These are phyloP conservation scores for Brachynemurus nebulosus DNA, from an alignment of 2,888 invertebrate genomes.

Conservation along the genomic window DNA sequence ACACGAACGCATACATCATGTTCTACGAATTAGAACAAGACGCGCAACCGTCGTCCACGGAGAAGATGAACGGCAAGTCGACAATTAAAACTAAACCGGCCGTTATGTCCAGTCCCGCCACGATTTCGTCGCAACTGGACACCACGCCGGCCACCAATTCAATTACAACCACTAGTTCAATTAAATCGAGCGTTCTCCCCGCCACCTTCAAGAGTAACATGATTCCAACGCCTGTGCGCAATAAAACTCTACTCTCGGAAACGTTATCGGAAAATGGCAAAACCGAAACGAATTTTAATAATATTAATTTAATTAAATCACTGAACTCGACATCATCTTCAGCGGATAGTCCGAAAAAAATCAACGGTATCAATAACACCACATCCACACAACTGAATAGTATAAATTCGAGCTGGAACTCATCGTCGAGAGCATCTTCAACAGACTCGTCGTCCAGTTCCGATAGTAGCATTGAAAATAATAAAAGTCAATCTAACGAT, in stretches of 20 bases:
- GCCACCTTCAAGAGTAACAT: background rate
- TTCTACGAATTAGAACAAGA: constrained; percentile 64
- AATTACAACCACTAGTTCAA: background rate
- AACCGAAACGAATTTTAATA: background rate
- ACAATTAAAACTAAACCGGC: constrained; percentile 12
- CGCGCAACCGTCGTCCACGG: constrained; percentile 8
- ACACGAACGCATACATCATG: constrained; percentile 84
- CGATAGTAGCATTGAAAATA: background rate
- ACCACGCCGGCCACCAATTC: constrained; percentile 5
- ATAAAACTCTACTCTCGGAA: background rate
- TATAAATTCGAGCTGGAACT: background rate
- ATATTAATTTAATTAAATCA: background rate
- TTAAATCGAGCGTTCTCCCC: background rate
- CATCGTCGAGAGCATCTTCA: background rate
- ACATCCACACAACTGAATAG: constrained; percentile 9
- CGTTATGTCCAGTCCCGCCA: constrained; percentile 26
- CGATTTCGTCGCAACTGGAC: constrained; percentile 27
- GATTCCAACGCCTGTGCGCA: constrained; percentile 1
- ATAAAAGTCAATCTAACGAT: background rate
- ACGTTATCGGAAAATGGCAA: background rate
- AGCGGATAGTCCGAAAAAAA: constrained; percentile 11
- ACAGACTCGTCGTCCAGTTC: background rate
- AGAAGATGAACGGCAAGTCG: constrained; percentile 13
- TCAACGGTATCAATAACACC: constrained; percentile 11
- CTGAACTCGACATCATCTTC: background rate